Evolutionary conservation across 2,797 vertebrate genomes (phyloP), one percentile per base, ranked within the genome.

Genomic region (Alca torda): DNA sequence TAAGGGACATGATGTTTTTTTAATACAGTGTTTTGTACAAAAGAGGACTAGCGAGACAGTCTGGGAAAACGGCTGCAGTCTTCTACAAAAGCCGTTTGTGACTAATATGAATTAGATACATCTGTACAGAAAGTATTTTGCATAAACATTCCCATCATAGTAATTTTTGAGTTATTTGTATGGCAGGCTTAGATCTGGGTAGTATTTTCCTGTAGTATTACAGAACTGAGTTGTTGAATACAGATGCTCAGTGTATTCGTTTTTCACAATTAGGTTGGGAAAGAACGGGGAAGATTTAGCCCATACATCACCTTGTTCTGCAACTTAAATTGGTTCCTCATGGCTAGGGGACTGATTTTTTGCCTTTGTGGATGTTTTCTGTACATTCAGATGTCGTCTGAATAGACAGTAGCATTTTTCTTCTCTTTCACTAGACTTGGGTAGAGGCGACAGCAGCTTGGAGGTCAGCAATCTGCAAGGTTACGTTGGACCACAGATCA

Each of bases 401-500:
- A 45, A 20, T 30, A 20, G n/a, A 11, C 35, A 70, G 26, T 4
- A 15, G n/a, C 39, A 6, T 39, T 74, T 89, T 63, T 24, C 17
- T 37, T 8, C 11, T 25, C 35, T 67, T 64, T 28, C n/a, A 35
- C 28, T 19, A 31, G 65, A 12, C 21, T 2, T 12, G 33, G 19
- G 76, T 24, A 30, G 50, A 33, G 65, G 67, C 0, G 4, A 25
- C 31, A 45, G 59, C 17, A 18, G 4, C 15, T 48, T 6, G 16
- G 45, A 69, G 30, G 35, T 69, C 59, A 45, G 41, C 57, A 19
- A 11, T 19, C 67, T 17, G 14, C 37, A 20, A 15, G 13, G 23
- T 91, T 61, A 9, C 0, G 0, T 19, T 17, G 45, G 77, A 26
- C 33, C 31, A 6, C 7, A 21, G 30, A 45, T 63, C 8, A 24